Conservation (phyloP, 1,140 invertebrate genomes). For the Drosophila micromelanica region DNA sequence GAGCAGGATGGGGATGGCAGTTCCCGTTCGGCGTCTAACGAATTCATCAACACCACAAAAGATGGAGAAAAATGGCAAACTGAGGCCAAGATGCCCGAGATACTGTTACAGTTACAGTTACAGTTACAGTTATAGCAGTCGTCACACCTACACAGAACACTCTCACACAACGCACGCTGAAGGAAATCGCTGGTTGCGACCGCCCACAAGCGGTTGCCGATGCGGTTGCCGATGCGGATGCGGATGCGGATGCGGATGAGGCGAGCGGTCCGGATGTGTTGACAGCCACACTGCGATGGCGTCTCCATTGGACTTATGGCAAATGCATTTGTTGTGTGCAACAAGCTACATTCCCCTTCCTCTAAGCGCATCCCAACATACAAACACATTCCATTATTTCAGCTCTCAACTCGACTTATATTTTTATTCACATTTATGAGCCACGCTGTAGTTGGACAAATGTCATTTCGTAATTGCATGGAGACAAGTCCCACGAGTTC, state of each 20-base stretch:
- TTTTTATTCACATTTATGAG: conserved; percentile 8
- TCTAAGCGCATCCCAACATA: neutral
- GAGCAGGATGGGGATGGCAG: conserved; percentile 24
- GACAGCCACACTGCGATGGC: conserved; percentile 24
- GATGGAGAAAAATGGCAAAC: conserved; percentile 51
- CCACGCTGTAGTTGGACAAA: conserved; percentile 8
- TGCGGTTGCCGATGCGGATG: conserved; percentile 7
- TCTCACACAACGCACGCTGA: neutral
- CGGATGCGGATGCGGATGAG: conserved; percentile 13
- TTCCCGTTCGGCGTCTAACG: conserved; percentile 36
- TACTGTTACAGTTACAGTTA: neutral
- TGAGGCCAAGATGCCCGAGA: conserved; percentile 35
- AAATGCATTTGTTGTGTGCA: conserved; percentile 52
- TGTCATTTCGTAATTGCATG: conserved; percentile 29
- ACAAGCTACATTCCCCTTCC: conserved; percentile 31
- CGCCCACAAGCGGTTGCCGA: conserved; percentile 8
- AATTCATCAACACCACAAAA: conserved; percentile 50
- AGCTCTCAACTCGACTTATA: neutral
- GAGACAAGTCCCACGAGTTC: neutral
- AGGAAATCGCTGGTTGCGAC: conserved; percentile 30
- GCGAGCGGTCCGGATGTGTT: conserved; percentile 33
- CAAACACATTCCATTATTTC: neutral
- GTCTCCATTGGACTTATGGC: conserved; percentile 28
- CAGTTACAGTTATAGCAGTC: neutral
- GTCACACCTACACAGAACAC: conserved; percentile 9